Conservation (phyloP, 30 jellyfish, hydroid and myxozoan genomes). For the Cassiopea xamachana region DNA sequence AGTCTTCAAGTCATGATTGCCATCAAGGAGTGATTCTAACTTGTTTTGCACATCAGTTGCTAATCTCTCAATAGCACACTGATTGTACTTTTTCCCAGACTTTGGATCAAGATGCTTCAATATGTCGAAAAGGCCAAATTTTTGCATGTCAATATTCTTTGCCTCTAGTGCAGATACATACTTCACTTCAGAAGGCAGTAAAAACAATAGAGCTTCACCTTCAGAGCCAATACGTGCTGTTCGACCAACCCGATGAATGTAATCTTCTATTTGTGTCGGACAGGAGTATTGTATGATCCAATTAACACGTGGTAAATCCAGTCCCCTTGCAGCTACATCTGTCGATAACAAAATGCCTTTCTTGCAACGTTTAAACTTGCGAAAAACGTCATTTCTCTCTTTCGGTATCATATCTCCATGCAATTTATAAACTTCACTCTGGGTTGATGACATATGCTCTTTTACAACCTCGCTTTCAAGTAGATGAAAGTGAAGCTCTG, state of each 20-base stretch:
- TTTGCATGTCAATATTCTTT: slow-evolving; percentile 41
- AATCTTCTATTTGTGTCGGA: slow-evolving; percentile 84
- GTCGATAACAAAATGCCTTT: slow-evolving; percentile 87
- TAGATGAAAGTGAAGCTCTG: slow-evolving; percentile 55
- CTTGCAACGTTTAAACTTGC: slow-evolving; percentile 50
- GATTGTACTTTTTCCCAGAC: slow-evolving; percentile 47
- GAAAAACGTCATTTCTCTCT: slow-evolving; percentile 74
- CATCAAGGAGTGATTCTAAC: slow-evolving; percentile 59
- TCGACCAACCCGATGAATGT: slow-evolving; percentile 95
- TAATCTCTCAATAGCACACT: slow-evolving; percentile 69
- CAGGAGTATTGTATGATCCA: slow-evolving; percentile 96
- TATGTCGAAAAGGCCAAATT: slow-evolving; percentile 55
- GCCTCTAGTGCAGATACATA: slow-evolving; percentile 64
- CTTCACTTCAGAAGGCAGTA: slow-evolving; percentile 89
- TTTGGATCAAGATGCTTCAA: slow-evolving; percentile 40
- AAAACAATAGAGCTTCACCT: slow-evolving; percentile 85
- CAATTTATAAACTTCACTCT: slow-evolving; percentile 55
- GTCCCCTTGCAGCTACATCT: slow-evolving; percentile 99
- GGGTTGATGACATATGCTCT: slow-evolving; percentile 4
- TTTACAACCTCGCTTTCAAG: slow-evolving; percentile 40
- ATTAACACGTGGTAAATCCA: slow-evolving; percentile 87
- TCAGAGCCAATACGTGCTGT: slow-evolving; percentile 96
- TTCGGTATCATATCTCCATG: slow-evolving; percentile 92
- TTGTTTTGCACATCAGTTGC: slow-evolving; percentile 77
- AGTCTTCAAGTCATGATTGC: slow-evolving; percentile 19